phyloP scores from a whole-genome alignment of 2,888 invertebrate genomes.

The Oxytorus armatus region DNA sequence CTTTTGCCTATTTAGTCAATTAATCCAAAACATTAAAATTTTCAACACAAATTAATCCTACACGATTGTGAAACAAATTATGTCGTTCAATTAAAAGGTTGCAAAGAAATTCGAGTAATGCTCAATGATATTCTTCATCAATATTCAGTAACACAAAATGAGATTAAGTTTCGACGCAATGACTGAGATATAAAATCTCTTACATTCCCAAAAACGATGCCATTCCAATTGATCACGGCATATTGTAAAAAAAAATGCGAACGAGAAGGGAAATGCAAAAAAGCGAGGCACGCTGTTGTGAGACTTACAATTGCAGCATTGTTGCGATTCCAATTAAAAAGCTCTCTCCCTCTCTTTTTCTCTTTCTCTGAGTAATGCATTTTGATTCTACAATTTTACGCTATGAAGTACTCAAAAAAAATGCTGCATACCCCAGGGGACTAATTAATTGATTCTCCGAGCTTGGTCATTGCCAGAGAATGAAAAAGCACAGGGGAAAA shows the following conservation, averaged over 20 bases:
- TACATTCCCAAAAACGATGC: neutral
- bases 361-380: neutral
- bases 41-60: too few relatives aligned
- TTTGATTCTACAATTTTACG: neutral
- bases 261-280: neutral
- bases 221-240: neutral
- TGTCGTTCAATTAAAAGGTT: neutral
- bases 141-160: neutral
- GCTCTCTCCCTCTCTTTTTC: neutral
- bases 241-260: neutral
- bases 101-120: neutral
- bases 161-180: neutral
- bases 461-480: neutral
- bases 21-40: too few relatives aligned
- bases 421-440: neutral
- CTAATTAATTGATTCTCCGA: slow-evolving; percentile 23
- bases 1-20: too few relatives aligned
- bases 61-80: neutral
- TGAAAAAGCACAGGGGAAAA: neutral
- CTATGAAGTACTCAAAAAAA: neutral
- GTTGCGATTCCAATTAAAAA: slow-evolving; percentile 25
- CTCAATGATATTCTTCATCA: neutral
- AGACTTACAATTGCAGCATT: slow-evolving; percentile 17
- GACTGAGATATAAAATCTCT: neutral
- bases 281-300: neutral